These are phyloP conservation scores for Anseranas semipalmata DNA, from an alignment of 2,113 vertebrate species.

Conservation along the genomic window DNA sequence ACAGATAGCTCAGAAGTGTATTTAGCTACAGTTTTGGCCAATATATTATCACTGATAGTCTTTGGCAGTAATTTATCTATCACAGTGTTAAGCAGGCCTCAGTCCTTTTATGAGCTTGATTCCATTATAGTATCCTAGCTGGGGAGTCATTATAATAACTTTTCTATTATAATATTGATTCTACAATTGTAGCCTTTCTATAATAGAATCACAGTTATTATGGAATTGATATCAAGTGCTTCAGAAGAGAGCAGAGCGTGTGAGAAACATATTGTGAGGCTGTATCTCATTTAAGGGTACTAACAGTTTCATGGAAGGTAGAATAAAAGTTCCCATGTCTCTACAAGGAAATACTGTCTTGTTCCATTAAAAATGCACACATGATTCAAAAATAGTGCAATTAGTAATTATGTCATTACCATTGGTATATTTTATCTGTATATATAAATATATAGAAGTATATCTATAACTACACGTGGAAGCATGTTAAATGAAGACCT, in stretches of 20 bases:
- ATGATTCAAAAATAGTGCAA: neutral
- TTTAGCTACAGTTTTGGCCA: neutral
- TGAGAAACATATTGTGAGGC: neutral
- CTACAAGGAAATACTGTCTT: neutral
- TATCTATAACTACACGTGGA: neutral
- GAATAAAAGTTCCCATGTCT: neutral
- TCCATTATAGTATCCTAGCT: neutral
- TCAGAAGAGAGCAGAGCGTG: neutral
- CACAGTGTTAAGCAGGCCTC: neutral
- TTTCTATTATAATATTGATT: constrained; percentile 19
- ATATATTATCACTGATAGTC: neutral
- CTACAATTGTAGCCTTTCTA: neutral
- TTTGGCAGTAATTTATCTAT: neutral
- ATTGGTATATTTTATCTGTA: neutral
- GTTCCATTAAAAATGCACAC: neutral
- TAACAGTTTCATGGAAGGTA: neutral
- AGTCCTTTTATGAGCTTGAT: neutral
- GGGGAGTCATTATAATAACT: neutral
- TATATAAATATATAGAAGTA: neutral
- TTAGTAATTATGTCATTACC: neutral
- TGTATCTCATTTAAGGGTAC: neutral
- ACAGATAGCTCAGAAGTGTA: neutral
- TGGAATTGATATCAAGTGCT: neutral
- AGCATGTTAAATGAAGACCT: neutral
- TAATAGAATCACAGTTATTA: neutral